Conservation (phyloP, 2,888 invertebrate genomes). For the Temnothorax rugatulus region DNA sequence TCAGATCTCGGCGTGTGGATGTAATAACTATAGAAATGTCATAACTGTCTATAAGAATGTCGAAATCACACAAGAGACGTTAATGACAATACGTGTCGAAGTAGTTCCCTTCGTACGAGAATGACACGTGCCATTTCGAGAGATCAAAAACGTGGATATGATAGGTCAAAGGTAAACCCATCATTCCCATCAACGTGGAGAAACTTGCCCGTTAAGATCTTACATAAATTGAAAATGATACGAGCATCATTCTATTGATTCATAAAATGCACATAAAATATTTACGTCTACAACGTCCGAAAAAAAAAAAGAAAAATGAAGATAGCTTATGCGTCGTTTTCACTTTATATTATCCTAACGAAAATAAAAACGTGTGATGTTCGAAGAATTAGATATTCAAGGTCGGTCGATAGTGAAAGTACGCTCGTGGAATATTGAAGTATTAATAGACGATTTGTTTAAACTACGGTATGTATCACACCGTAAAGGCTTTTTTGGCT, state of each 20-base stretch:
- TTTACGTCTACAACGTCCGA: neutral
- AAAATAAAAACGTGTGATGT: neutral
- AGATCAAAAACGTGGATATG: neutral
- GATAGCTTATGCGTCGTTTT: neutral
- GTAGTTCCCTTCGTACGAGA: neutral
- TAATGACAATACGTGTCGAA: constrained; percentile 23
- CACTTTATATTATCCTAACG: neutral
- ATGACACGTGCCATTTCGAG: constrained; percentile 42
- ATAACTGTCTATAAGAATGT: constrained; percentile 20
- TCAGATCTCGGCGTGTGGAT: neutral
- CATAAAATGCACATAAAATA: neutral
- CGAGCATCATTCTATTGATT: neutral
- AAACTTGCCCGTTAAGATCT: constrained; percentile 20
- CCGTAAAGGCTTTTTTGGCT: neutral
- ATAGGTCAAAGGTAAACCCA: constrained; percentile 39
- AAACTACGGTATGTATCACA: neutral
- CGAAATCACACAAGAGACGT: neutral
- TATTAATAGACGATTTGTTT: constrained; percentile 17
- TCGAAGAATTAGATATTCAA: constrained; percentile 33
- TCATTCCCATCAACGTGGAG: neutral
- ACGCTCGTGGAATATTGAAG: neutral
- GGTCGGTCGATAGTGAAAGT: constrained; percentile 42
- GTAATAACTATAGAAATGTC: constrained; percentile 26
- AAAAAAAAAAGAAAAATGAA: neutral
- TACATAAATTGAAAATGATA: constrained; percentile 20